Percentiles rank a stretch among this genome's conserved stretches.
Evolutionary conservation across 2,888 invertebrate genomes (phyloP).

Genomic region (Mimas tiliae): DNA sequence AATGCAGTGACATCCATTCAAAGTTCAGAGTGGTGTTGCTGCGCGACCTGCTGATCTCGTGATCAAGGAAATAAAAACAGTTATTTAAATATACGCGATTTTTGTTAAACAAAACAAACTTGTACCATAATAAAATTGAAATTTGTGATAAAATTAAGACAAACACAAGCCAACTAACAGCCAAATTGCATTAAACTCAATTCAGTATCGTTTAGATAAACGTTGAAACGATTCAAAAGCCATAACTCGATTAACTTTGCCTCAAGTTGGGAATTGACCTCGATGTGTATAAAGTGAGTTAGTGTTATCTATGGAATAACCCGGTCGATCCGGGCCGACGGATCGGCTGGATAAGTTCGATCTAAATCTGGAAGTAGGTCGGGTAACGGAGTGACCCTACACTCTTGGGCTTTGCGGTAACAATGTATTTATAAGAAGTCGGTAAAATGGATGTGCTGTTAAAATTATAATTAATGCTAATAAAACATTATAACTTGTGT

Average conservation of each 20-base stretch:
- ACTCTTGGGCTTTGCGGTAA: background rate
- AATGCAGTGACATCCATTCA: too few species aligned
- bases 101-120: too few species aligned
- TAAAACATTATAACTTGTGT: too few species aligned
- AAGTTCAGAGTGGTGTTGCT: too few species aligned
- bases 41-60: too few species aligned
- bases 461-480: background rate
- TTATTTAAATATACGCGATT: too few species aligned
- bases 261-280: slow-evolving; percentile 24
- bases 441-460: background rate
- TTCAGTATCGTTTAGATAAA: slow-evolving; percentile 16
- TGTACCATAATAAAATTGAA: too few species aligned
- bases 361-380: slow-evolving; percentile 35
- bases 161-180: background rate
- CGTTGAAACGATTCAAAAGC: slow-evolving; percentile 8
- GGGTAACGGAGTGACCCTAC: background rate
- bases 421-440: background rate
- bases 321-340: slow-evolving; percentile 31
- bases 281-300: slow-evolving; percentile 21
- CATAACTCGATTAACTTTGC: slow-evolving; percentile 21
- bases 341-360: slow-evolving; percentile 31
- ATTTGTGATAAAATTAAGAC: too few species aligned
- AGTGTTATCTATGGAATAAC: slow-evolving; percentile 28
- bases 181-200: slow-evolving; percentile 8
- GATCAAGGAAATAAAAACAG: too few species aligned